Evolutionary conservation across 2,113 vertebrate species (phyloP).

Genomic region (Phasianus colchicus): DNA sequence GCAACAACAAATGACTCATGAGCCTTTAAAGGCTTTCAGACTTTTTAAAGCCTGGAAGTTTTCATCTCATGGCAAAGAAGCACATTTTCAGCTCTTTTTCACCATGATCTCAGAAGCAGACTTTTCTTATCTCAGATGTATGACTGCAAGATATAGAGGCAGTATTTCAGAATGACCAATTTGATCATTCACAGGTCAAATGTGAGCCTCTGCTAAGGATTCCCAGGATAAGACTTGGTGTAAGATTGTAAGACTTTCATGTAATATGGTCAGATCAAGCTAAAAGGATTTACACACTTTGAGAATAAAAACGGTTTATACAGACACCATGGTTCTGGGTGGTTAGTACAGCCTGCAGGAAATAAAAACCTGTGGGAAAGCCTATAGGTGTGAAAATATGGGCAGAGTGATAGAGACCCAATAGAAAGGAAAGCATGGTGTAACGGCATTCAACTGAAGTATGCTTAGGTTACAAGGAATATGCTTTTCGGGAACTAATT

Average conservation of each 20-base stretch:
- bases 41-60: background rate
- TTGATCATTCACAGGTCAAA: background rate
- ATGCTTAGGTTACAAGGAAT: background rate
- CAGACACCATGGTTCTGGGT: background rate
- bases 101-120: background rate
- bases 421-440: background rate
- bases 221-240: rapidly evolving
- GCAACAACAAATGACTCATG: background rate
- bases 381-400: background rate
- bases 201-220: background rate
- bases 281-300: background rate
- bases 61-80: background rate
- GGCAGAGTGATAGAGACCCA: background rate
- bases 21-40: background rate
- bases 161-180: background rate
- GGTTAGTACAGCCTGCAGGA: background rate
- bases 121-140: background rate
- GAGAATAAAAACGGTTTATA: background rate
- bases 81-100: background rate
- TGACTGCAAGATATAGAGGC: background rate
- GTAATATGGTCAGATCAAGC: background rate
- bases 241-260: background rate
- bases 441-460: background rate
- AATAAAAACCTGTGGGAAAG: background rate
- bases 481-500: background rate